Evolutionary conservation across 2,797 vertebrate genomes (phyloP), one percentile per base, ranked within the genome.

Genomic region (Sebastes vulpes): DNA sequence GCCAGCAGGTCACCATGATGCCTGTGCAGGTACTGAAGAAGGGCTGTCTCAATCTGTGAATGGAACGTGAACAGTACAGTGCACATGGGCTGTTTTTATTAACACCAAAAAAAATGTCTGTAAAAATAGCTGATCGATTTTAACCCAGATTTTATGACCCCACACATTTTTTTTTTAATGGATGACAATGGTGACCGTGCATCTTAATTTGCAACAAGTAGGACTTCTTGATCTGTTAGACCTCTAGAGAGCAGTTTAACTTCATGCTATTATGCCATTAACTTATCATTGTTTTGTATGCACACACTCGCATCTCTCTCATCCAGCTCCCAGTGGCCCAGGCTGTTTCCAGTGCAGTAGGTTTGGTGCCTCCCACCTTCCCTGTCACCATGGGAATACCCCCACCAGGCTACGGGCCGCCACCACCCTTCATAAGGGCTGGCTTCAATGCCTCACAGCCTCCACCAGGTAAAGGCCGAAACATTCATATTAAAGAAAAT

Each of bases 311-410:
- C 8, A 56, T 75, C 57, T 65, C 12, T 71, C n/a, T 64, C 8
- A 56, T 75, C 57, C 91, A 99, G 99, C 97, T 99, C 61, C 98
- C 98, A 38, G 98, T 99, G 80, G 95, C 97, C 26, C 98, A 97
- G 83, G 93, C 97, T 7, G 98, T 99, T 84, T 97, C 98, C 81
- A 88, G 97, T 86, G 91, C 98, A 14, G 98, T 99, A 72, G 96
- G 97, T 87, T 95, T 99, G 94, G 98, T 98, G 57, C 99, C 98
- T 28, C 98, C 98, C 61, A 79, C 97, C 0, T 99, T 98, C 93
- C 98, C 98, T 6, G 97, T 99, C 81, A 95, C 96, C 12, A 99
- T 99, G 99, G 88, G 97, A 3, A 98, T 99, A 79, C 99, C 99
- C 58, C 99, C 99, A 74, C 99, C 99, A 78, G 98, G 98, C 65